Evolutionary conservation across 2,113 vertebrate species (phyloP).

Genomic region (Gavia stellata): DNA sequence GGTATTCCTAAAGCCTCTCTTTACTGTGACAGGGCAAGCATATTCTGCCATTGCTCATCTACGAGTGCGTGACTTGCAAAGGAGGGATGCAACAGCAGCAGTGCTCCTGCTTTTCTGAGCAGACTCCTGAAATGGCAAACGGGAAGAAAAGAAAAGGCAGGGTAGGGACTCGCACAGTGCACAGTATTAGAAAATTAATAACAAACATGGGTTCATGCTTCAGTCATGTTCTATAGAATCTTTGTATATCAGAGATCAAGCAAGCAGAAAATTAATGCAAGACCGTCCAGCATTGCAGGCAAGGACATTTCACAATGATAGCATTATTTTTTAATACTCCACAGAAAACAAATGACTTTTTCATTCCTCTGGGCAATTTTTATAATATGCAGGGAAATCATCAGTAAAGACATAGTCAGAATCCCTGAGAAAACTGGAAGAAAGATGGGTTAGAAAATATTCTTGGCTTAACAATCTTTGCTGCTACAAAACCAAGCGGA

Average conservation of each 20-base stretch:
- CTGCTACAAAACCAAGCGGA: background rate
- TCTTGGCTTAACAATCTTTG: background rate
- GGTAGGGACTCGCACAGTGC: background rate
- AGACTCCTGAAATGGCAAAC: background rate
- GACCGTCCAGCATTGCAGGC: background rate
- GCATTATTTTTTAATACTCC: background rate
- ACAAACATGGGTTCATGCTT: background rate
- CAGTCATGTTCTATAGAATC: background rate
- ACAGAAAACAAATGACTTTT: slow-evolving; percentile 29
- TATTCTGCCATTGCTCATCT: background rate
- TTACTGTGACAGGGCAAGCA: background rate
- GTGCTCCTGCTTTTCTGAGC: background rate
- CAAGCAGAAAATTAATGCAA: slow-evolving; percentile 41
- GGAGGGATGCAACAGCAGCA: background rate
- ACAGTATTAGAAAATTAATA: background rate
- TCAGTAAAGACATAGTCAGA: background rate
- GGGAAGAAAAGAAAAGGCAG: background rate
- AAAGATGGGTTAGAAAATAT: background rate
- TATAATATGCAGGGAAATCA: background rate
- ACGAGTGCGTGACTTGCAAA: fast-evolving
- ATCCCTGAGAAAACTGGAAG: background rate
- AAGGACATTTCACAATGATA: background rate
- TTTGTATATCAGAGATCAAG: background rate
- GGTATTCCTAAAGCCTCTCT: background rate
- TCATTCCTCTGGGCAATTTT: slow-evolving; percentile 14